phyloP scores from a whole-genome alignment of 2,113 vertebrate species.

The Gopherus flavomarginatus region DNA sequence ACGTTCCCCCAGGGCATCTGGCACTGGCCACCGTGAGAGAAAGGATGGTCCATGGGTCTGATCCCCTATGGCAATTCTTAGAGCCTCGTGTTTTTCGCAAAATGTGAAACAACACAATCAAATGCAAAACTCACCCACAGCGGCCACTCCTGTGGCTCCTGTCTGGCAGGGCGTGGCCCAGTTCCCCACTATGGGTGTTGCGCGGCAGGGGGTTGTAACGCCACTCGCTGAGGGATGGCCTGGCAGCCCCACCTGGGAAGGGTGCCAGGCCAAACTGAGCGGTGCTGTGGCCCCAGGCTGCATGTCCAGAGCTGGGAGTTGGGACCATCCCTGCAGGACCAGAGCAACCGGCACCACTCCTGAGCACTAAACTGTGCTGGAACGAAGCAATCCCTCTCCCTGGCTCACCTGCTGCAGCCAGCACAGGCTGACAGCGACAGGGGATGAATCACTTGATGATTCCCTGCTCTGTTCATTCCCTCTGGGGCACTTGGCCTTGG shows the following conservation, averaged over 20 bases:
- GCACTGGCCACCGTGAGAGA: too few relatives aligned
- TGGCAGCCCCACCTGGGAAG: neutral
- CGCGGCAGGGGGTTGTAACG: rapidly evolving
- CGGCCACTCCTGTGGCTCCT: neutral
- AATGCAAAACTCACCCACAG: neutral
- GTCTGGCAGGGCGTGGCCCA: too few relatives aligned
- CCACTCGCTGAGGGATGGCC: neutral
- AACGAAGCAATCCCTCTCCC: neutral
- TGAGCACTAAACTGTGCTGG: neutral
- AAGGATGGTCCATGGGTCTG: neutral
- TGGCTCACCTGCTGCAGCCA: neutral
- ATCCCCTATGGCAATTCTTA: neutral
- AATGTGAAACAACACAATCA: neutral
- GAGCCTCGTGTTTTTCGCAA: neutral
- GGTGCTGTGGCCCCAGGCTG: too few relatives aligned
- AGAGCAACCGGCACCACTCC: neutral
- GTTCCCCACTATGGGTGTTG: neutral
- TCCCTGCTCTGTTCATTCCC: too few relatives aligned
- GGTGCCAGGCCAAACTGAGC: neutral
- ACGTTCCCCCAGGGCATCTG: neutral
- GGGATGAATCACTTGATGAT: too few relatives aligned
- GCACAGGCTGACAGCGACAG: neutral
- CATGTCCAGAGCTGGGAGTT: neutral
- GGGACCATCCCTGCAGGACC: neutral
- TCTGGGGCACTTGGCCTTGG: neutral